phyloP scores from a whole-genome alignment of 2,888 invertebrate genomes.

The Argyresthia goedartella region DNA sequence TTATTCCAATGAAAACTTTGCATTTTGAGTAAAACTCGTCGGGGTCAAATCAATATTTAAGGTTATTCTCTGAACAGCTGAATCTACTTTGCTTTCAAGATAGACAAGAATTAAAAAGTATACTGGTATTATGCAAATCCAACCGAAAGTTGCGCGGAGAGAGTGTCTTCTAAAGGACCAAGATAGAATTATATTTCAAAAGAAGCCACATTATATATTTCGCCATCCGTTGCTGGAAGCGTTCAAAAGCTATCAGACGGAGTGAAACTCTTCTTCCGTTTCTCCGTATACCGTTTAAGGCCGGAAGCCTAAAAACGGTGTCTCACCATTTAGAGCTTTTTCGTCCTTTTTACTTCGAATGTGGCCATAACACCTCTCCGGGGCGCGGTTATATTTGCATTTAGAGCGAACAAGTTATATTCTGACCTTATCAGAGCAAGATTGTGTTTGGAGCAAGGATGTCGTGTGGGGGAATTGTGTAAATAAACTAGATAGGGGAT shows the following conservation, averaged over 20 bases:
- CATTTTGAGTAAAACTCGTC: no score
- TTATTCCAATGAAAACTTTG: no score
- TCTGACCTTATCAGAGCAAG: conserved; percentile 62
- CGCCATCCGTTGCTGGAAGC: neutral
- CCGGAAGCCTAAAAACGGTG: conserved; percentile 53
- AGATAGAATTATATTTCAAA: neutral
- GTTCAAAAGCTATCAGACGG: neutral
- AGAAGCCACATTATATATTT: neutral
- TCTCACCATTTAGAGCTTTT: conserved; percentile 61
- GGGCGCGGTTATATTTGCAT: conserved; percentile 67
- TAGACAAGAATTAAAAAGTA: neutral
- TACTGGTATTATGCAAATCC: neutral
- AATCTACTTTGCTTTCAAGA: no score
- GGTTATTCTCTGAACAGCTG: no score
- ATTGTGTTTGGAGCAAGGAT: conserved; percentile 36
- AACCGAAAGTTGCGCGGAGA: neutral
- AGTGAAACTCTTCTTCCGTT: neutral
- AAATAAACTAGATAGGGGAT: no score
- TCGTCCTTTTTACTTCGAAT: conserved; percentile 63
- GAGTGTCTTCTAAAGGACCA: neutral
- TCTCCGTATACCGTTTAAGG: neutral
- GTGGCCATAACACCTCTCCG: conserved; percentile 60
- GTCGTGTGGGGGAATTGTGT: no score
- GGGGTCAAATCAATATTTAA: no score
- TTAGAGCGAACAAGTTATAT: conserved; percentile 67